These are phyloP conservation scores for Aphyosemion australe DNA, from an alignment of 2,113 vertebrate genomes.

Conservation along the genomic window DNA sequence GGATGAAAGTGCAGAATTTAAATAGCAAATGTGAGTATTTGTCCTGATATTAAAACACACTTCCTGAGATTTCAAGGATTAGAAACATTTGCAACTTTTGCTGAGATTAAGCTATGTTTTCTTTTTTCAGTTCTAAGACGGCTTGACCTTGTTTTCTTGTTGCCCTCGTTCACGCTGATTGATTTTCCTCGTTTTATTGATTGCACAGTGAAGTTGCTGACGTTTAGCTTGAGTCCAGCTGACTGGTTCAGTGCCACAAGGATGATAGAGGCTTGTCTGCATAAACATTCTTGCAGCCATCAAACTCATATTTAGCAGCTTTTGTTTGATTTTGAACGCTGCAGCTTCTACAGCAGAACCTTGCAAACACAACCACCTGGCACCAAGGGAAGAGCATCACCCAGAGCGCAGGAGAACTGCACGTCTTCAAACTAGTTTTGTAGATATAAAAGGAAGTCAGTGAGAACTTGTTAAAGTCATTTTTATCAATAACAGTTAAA, in stretches of 20 bases:
- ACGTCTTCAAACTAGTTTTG: neutral
- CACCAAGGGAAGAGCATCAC: neutral
- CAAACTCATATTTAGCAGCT: conserved; percentile 1
- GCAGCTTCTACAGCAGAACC: conserved; percentile 27
- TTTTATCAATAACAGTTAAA: conserved; percentile 1
- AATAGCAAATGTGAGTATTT: neutral
- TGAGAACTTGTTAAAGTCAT: neutral
- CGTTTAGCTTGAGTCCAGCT: conserved; percentile 11
- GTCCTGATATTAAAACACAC: neutral
- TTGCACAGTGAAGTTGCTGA: neutral
- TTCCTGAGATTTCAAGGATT: neutral
- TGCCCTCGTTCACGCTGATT: conserved; percentile 12
- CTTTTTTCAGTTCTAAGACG: neutral
- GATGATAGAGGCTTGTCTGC: neutral
- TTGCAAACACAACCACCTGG: conserved; percentile 28
- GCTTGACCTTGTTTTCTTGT: conserved; percentile 7
- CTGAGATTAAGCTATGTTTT: neutral
- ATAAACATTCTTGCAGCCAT: neutral
- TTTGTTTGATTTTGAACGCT: conserved; percentile 24
- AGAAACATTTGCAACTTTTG: neutral
- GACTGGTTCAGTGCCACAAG: conserved; percentile 1
- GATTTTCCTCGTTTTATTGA: conserved; percentile 22
- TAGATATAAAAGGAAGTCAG: neutral
- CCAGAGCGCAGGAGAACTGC: neutral
- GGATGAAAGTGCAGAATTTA: neutral